Percentiles rank a stretch among this genome's conserved stretches.
Evolutionary conservation across 2,888 invertebrate species (phyloP).

Genomic region (Sphaerophoria taeniata): DNA sequence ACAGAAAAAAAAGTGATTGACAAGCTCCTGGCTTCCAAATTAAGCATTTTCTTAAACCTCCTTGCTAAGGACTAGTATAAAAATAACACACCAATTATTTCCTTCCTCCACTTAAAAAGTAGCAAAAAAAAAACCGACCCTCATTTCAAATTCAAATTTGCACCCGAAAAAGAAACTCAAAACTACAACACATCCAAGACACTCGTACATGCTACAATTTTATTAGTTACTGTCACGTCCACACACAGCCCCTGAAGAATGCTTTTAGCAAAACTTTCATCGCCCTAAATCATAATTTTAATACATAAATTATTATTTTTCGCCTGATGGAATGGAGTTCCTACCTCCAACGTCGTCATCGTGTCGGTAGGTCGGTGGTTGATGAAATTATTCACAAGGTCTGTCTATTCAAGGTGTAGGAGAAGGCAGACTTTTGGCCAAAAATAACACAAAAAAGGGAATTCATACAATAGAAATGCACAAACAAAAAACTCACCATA

Average conservation of each 20-base stretch:
- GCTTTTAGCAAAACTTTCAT: not conserved
- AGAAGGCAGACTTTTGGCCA: not conserved
- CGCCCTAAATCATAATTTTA: conserved; percentile 23
- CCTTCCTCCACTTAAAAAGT: no score
- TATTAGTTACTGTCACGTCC: conserved; percentile 3
- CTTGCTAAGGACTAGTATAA: no score
- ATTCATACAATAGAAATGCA: conserved; percentile 2
- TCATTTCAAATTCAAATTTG: not conserved
- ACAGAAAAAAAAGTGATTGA: no score
- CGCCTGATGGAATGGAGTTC: not conserved
- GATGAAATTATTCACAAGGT: not conserved
- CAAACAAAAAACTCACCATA: conserved; percentile 51
- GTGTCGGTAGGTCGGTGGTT: not conserved
- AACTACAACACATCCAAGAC: not conserved
- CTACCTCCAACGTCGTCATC: not conserved
- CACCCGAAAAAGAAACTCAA: not conserved
- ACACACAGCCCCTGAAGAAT: not conserved
- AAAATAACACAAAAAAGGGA: conserved; percentile 16
- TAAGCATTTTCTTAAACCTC: no score
- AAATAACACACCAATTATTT: no score
- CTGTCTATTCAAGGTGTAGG: not conserved
- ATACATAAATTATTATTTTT: conserved; percentile 24
- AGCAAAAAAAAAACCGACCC: not conserved
- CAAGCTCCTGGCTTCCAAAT: no score
- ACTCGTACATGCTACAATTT: not conserved